Evolutionary conservation across 2,113 vertebrate genomes (phyloP).

Genomic region (Andinoacara biseriatus): DNA sequence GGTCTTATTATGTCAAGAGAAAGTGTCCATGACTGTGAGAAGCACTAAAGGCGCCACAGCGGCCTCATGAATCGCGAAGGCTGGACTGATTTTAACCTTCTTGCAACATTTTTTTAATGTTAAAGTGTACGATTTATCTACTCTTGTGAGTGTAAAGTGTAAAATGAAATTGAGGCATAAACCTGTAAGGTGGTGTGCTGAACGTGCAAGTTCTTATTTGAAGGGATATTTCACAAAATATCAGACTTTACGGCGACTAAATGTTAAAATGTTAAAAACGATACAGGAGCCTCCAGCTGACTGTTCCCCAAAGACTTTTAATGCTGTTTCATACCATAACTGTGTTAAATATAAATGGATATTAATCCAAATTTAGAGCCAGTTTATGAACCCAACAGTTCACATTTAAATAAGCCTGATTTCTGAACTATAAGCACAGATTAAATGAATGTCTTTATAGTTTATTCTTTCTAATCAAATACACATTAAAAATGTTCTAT

Average conservation of each 20-base stretch:
- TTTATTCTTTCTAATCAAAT: no score
- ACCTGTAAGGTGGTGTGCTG: background rate
- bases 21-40: constrained; percentile 44
- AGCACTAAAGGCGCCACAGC: constrained; percentile 28
- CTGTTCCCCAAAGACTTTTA: background rate
- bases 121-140: background rate
- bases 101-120: background rate
- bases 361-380: background rate
- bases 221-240: background rate
- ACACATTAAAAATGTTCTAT: background rate
- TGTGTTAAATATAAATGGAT: background rate
- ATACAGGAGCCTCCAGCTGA: background rate
- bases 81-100: background rate
- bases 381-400: no score
- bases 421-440: no score
- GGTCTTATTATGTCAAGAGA: constrained; percentile 70
- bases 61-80: background rate
- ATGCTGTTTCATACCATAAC: background rate
- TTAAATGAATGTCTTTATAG: no score
- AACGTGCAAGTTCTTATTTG: background rate
- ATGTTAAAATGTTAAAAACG: background rate
- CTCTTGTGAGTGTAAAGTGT: background rate
- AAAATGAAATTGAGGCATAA: background rate
- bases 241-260: background rate
- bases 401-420: no score